These are phyloP conservation scores for Antheraea assamensis DNA, from an alignment of 2,888 invertebrate genomes.

Conservation along the genomic window DNA sequence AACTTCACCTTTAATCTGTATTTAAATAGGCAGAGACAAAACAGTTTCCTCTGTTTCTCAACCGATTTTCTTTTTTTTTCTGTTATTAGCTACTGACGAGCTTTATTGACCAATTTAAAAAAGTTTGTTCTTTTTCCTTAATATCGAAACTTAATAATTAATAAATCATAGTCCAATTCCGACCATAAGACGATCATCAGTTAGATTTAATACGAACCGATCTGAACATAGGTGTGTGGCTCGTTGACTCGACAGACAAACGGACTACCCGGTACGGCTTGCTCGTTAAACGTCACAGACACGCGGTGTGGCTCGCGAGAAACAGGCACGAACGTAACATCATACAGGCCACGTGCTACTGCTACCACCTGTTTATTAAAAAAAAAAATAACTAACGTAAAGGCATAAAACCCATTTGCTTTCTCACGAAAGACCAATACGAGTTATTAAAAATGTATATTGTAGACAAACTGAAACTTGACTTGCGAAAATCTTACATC, in stretches of 20 bases:
- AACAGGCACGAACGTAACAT: slow-evolving; percentile 95
- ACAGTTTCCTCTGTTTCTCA: no score
- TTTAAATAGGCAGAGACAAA: not conserved
- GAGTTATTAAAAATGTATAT: no score
- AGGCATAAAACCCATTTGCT: not conserved
- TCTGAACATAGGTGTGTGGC: slow-evolving; percentile 88
- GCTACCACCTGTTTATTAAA: slow-evolving; percentile 86
- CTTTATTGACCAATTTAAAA: no score
- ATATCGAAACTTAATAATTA: no score
- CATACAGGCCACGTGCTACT: slow-evolving; percentile 94
- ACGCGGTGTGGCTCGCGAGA: slow-evolving; percentile 95
- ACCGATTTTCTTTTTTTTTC: no score
- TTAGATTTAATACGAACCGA: slow-evolving; percentile 69
- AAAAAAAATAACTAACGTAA: slow-evolving; percentile 3
- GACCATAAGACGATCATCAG: no score
- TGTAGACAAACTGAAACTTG: no score
- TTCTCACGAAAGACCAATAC: no score
- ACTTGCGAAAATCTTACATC: no score
- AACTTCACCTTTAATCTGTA: not conserved
- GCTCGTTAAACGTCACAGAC: slow-evolving; percentile 97
- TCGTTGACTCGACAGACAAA: slow-evolving; percentile 91
- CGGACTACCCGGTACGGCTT: slow-evolving; percentile 94
- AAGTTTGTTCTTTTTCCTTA: no score
- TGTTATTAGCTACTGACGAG: no score
- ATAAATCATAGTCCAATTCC: no score